Conservation (phyloP, 2,797 vertebrate genomes). For the Kryptopterus vitreolus region DNA sequence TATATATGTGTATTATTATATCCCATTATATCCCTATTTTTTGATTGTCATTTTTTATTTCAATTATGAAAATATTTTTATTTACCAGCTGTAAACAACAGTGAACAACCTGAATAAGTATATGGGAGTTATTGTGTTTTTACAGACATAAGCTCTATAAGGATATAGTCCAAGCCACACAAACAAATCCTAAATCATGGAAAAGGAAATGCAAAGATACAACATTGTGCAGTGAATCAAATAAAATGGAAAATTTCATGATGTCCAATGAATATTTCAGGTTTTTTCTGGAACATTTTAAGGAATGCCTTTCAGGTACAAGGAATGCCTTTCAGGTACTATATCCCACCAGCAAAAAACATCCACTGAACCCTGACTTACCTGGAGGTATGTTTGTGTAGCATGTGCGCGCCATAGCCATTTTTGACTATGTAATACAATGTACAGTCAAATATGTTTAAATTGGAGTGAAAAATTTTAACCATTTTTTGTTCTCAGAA, state of each 20-base stretch:
- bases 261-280: not conserved
- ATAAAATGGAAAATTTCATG: not conserved
- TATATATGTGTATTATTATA: too few relatives aligned
- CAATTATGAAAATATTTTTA: too few relatives aligned
- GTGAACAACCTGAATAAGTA: not conserved
- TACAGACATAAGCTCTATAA: not conserved
- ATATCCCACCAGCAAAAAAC: not conserved
- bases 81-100: not conserved
- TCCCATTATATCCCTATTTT: too few relatives aligned
- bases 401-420: not conserved
- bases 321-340: not conserved
- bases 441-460: not conserved
- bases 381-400: not conserved
- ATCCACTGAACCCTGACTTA: not conserved
- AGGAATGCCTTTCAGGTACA: not conserved
- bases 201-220: not conserved
- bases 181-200: not conserved
- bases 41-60: too few relatives aligned
- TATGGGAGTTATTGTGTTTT: not conserved
- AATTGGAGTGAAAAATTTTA: not conserved
- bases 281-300: not conserved
- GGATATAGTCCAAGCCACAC: not conserved
- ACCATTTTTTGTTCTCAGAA: not conserved
- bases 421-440: not conserved
- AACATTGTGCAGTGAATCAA: not conserved